phyloP scores from a whole-genome alignment of 2,888 invertebrate species.

The Lasioglossum morio region DNA sequence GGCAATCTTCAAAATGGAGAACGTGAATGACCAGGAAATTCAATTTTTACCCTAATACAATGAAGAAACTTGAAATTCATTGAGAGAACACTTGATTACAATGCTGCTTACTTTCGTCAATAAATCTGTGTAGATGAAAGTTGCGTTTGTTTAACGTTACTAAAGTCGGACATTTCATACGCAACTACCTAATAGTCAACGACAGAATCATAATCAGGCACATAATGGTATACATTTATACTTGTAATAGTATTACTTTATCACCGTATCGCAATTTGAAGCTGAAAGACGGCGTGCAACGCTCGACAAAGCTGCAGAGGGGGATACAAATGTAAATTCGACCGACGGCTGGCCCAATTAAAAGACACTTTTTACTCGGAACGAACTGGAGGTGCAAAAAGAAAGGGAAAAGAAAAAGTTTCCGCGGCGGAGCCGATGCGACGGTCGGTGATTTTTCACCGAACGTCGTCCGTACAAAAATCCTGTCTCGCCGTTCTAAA shows the following conservation, averaged over 20 bases:
- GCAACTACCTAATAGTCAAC: too few species aligned
- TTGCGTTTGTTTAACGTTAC: too few species aligned
- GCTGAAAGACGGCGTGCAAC: neutral
- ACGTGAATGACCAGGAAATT: too few species aligned
- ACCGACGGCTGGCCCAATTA: constrained; percentile 6
- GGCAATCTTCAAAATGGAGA: too few species aligned
- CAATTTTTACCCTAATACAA: too few species aligned
- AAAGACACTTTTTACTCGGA: constrained; percentile 17
- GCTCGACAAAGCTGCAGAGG: neutral
- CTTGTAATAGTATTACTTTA: neutral
- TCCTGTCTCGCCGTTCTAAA: constrained; percentile 83
- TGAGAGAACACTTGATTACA: too few species aligned
- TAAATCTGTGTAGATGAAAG: too few species aligned
- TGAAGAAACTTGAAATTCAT: too few species aligned
- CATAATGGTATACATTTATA: neutral
- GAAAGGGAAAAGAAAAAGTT: constrained; percentile 26
- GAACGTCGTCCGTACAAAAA: constrained; percentile 76
- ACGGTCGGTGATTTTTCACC: constrained; percentile 73
- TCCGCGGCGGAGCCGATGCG: constrained; percentile 27
- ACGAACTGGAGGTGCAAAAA: constrained; percentile 11
- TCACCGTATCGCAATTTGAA: neutral
- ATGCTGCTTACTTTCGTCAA: too few species aligned
- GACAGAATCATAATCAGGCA: neutral
- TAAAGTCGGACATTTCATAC: too few species aligned
- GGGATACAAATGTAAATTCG: neutral